Evolutionary conservation across 2,113 vertebrate species (phyloP), one percentile per base, ranked within the genome.

Genomic region (Phocoena sinus): DNA sequence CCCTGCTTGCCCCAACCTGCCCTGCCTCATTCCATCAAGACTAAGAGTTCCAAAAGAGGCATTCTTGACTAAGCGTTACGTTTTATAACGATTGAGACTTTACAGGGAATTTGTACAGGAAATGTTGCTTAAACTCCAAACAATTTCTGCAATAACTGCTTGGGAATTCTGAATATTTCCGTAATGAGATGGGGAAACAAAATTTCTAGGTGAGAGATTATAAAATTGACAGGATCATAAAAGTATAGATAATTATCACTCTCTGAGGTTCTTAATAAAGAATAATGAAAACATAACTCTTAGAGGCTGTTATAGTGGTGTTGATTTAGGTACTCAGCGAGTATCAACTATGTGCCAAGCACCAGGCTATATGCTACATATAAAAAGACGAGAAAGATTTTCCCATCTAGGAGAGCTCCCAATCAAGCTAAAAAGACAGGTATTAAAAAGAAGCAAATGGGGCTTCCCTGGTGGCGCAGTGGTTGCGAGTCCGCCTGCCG

Each of bases 141-240:
- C 10, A 83, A 28, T 83, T 79, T 96, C 31, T 92, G 13, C 6
- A 93, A 28, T 18, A 96, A 82, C 8, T 82, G 9, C 33, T 86
- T 90, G 63, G 36, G 36, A 94, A 73, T 94, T 47, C 41, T 95
- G 85, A 53, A 89, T 89, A 14, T 89, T 94, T 92, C 26, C 8
- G 2, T 86, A 77, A 58, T 71, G 53, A 96, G 8, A 94, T 50
- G 2, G 12, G 33, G 65, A 88, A 93, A 70, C 62, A 83, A 90
- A 92, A 79, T 56, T 67, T 97, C 56, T 77, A 79, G 28, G 8
- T 31, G 12, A 86, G 67, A 65, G 15, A 60, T 94, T 77, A 31
- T 12, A 90, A 76, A 95, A 87, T 44, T 74, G 62, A 73, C 12
- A 89, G 10, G 4, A 76, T 87, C 9, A 62, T 53, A 41, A 89